Conservation (phyloP, 2,797 vertebrate species). For the Neopelma chrysocephalum region DNA sequence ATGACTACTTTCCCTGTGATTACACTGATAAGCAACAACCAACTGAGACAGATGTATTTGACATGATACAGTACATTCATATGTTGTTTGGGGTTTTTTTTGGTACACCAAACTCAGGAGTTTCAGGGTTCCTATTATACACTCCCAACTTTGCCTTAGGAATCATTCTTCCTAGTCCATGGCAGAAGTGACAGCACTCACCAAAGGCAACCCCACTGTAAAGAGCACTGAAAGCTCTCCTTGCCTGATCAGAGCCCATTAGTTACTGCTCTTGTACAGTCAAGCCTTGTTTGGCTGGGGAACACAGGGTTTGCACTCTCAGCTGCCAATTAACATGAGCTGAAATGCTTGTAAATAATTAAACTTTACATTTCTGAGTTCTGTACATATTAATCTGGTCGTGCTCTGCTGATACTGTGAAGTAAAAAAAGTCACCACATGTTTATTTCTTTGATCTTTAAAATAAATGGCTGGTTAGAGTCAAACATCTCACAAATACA, state of each 20-base stretch:
- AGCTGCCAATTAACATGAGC: neutral
- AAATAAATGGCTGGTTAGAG: neutral
- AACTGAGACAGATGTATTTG: rapidly evolving
- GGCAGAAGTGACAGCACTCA: neutral
- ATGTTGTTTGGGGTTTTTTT: neutral
- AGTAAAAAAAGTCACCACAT: neutral
- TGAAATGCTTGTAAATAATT: neutral
- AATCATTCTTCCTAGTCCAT: neutral
- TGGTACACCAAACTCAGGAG: neutral
- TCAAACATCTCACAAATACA: neutral
- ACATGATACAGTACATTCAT: no score
- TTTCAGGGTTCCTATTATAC: neutral
- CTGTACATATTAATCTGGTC: neutral
- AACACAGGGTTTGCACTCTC: neutral
- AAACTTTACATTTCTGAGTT: neutral
- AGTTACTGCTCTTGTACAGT: neutral
- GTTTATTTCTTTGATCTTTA: constrained; percentile 7
- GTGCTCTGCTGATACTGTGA: neutral
- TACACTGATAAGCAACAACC: neutral
- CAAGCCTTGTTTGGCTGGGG: neutral
- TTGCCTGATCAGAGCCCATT: neutral
- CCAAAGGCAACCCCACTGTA: neutral
- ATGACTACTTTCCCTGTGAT: neutral
- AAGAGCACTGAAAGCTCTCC: neutral
- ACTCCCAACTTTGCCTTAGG: neutral